Evolutionary conservation across 2,888 invertebrate species (phyloP), one percentile per base, ranked within the genome.

Genomic region (Cheilosia urbana): DNA sequence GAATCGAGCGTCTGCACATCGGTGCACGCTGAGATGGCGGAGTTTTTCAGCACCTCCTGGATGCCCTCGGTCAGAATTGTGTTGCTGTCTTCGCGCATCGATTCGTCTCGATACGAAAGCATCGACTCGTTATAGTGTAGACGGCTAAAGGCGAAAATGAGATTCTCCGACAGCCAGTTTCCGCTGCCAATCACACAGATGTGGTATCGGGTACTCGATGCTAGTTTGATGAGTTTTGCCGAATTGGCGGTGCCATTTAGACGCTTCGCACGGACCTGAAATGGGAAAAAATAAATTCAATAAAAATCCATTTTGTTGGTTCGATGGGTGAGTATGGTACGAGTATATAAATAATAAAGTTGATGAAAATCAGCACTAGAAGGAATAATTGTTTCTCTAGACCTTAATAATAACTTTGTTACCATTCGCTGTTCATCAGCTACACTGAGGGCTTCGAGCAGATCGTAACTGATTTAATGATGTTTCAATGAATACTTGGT

Each of bases 111-210:
- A 19, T 77, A 80, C 24, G 68, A 42, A 1, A 81, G 77, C 80
- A 89, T 88, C 6, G 90, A 85, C 58, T 92, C 92, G 82, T 92
- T 92, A 81, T 89, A 88, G 89, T 92, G 90, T 63, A 92, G 87
- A 87, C 90, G 90, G 77, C 90, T 91, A 17, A 92, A 88, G 27
- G 91, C 91, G 81, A 90, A 90, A n/a, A 90, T 89, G 82, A 90
- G 89, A 47, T 90, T 90, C 89, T 91, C 89, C 90, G 94, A 92
- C 89, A 94, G 91, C 94, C 96, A 95, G 93, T 95, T 96, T 79
- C 97, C 97, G 82, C 96, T 93, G n/a, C 97, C 97, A 89, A 97
- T 93, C 69, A 98, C 97, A 92, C 98, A 98, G 89, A 98, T 96
- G 84, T 95, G 94, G 92, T 98, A 98, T 87, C 95, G 95, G 2